A percentile compares a stretch with the other conserved stretches of the same genome.
These are phyloP conservation scores for Lycaena phlaeas DNA, from an alignment of 2,888 invertebrate genomes.

Conservation along the genomic window DNA sequence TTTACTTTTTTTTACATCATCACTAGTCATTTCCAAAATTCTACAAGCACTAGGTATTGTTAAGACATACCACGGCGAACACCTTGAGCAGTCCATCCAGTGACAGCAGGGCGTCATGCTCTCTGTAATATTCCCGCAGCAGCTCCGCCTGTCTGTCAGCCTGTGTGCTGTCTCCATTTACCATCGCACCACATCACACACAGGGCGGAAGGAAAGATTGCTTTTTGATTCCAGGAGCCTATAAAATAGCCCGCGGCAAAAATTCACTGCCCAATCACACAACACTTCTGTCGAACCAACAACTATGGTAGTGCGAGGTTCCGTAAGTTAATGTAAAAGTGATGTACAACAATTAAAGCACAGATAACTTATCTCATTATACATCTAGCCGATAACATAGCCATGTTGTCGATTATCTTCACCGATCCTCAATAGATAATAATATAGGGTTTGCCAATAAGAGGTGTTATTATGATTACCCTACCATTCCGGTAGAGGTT, in stretches of 20 bases:
- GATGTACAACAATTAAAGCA: not conserved
- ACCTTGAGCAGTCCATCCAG: conserved; percentile 39
- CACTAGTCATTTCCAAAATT: too few relatives aligned
- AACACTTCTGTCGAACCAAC: not conserved
- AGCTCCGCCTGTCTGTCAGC: conserved; percentile 11
- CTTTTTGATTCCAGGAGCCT: too few relatives aligned
- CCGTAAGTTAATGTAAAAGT: not conserved
- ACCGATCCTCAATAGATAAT: not conserved
- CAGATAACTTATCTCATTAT: not conserved
- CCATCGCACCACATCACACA: too few relatives aligned
- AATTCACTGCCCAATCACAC: not conserved
- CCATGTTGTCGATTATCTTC: not conserved
- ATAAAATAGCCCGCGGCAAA: too few relatives aligned
- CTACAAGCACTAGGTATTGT: too few relatives aligned
- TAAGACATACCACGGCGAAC: conserved; percentile 28
- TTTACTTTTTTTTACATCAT: too few relatives aligned
- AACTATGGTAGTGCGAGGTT: not conserved
- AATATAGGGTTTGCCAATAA: too few relatives aligned
- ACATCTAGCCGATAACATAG: not conserved
- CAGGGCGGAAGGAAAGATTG: too few relatives aligned
- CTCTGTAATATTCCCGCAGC: conserved; percentile 33
- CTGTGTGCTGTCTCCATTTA: conserved; percentile 9
- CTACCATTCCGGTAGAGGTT: too few relatives aligned
- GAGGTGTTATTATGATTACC: too few relatives aligned
- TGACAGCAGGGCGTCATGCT: conserved; percentile 33